Base-by-base conservation (phyloP, 2,797 vertebrate genomes). In the Neoniphon sammara region DNA sequence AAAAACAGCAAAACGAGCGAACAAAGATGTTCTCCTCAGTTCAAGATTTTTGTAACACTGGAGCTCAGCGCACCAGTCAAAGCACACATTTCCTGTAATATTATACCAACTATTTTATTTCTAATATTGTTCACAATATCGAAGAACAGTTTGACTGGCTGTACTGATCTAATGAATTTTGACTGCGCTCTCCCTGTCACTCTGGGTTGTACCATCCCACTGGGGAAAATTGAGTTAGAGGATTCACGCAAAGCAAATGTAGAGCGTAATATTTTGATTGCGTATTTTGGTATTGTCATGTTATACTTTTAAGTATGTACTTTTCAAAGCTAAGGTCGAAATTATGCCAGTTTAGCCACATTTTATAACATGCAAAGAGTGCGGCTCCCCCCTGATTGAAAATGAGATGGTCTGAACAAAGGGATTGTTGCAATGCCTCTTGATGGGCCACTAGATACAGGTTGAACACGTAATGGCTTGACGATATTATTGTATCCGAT, bases 351-450 rank as follows among this genome's bases (percentile, higher is more conserved):
- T 6, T 4, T 8, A 42, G 0, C 39, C 0, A 9, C 14, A 8
- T 25, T 10, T 23, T 8, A 1, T 34, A 4, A 34, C 7, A 1
- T 1, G 3, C 2, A 15, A 7, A 11, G 1, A 27, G 54, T 5
- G 9, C 0, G 0, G 4, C 0, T 42, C 36, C 66, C 66, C 88
- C 68, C 52, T 18, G 2, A 0, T 12, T 15, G 3, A n/a, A 14
- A 21, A 3, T 0, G 49, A 67, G 18, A 85, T 94, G 91, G 94
- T 90, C 88, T 78, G 23, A 20, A 12, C 92, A 66, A 52, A 60
- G 42, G 69, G 90, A 85, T 91, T 88, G 92, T 93, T 93, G 91
- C 93, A 88, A 81, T 75, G 90, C 89, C 70, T 85, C 81, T 76
- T 78, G 81, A 77, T 53, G 69, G 77, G 66, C 71, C 73, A 84